Conservation (phyloP, 2,113 vertebrate genomes). For the Gavialis gangeticus region DNA sequence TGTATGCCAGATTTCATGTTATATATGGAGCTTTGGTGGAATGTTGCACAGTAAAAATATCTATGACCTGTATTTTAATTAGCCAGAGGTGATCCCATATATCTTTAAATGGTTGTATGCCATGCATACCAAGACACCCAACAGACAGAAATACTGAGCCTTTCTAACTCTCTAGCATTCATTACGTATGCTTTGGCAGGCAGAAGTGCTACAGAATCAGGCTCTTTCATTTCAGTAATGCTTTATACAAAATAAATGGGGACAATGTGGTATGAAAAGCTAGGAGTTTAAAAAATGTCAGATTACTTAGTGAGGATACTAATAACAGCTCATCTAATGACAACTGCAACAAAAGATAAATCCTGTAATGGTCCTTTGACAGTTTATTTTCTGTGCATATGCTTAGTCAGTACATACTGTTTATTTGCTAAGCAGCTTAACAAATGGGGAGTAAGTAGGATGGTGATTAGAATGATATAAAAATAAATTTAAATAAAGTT, state of each 20-base stretch:
- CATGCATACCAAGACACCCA: not conserved
- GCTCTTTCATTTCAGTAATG: conserved; percentile 11
- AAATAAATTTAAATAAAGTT: conserved; percentile 67
- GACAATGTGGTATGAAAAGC: not conserved
- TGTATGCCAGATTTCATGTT: not conserved
- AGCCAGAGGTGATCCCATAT: not conserved
- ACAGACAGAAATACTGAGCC: not conserved
- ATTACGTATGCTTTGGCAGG: conserved; percentile 33
- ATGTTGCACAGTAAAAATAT: not conserved
- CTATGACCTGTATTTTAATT: not conserved
- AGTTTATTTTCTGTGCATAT: conserved; percentile 47
- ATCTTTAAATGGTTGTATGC: not conserved
- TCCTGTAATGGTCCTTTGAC: conserved; percentile 36
- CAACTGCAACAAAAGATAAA: conserved; percentile 62
- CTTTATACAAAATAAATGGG: not conserved
- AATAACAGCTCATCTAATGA: conserved; percentile 17
- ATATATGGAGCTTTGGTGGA: not conserved
- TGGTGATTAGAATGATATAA: conserved; percentile 66
- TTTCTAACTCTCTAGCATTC: not conserved
- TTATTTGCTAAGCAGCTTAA: conserved; percentile 71
- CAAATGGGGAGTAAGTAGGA: conserved; percentile 57
- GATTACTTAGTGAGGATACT: conserved; percentile 25
- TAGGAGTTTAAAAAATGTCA: not conserved
- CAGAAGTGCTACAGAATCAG: not conserved
- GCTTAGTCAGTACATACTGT: conserved; percentile 34